Base-by-base conservation (phyloP, 2,113 vertebrate species). In the Istiophorus platypterus region DNA sequence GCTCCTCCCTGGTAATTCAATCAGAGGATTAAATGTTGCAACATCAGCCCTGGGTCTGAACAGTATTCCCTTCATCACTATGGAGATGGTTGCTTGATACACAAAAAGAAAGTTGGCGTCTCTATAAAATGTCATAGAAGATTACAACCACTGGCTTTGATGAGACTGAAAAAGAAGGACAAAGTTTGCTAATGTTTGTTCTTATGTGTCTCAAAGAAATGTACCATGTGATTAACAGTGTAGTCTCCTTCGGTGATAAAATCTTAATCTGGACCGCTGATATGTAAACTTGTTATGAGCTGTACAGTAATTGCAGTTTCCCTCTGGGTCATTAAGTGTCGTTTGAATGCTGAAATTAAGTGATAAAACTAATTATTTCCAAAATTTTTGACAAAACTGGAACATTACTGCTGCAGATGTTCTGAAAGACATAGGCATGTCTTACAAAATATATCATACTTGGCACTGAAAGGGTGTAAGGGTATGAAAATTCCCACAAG, bases 21-120 rank as follows among this genome's bases (percentile, higher is more conserved):
- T 92, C 82, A 89, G 75, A 65, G 74, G 51, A 87, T 91, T 92
- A 91, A 86, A 85, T 87, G 84, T 94, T 94, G 87, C 91, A 87
- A 93, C 91, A 93, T 87, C 62, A 81, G 65, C 66, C 78, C 62
- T 73, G 76, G 76, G 47, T 86, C 76, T 83, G 87, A 80, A 89
- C 63, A 64, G 17, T 42, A 51, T 77, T 68, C 47, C 54, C 59
- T 59, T 77, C 59, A 76, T 90, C 22, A 59, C 89, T 72, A 89
- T 92, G 88, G 91, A 72, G 85, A 84, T 41, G 31, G 51, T 37
- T 85, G 76, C 62, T 66, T 85, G n/a, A 56, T 81, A 88, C 88
- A 90, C 85, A 88, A 72, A 81, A 52, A 76, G 72, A 91, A 73
- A 78, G 72, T 24, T 80, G 58, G 76, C 56, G 58, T 63, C 51